Percentiles rank a stretch among this genome's conserved stretches.
phyloP scores from a whole-genome alignment of 2,113 vertebrate genomes.

The Amblyopsis rosae region DNA sequence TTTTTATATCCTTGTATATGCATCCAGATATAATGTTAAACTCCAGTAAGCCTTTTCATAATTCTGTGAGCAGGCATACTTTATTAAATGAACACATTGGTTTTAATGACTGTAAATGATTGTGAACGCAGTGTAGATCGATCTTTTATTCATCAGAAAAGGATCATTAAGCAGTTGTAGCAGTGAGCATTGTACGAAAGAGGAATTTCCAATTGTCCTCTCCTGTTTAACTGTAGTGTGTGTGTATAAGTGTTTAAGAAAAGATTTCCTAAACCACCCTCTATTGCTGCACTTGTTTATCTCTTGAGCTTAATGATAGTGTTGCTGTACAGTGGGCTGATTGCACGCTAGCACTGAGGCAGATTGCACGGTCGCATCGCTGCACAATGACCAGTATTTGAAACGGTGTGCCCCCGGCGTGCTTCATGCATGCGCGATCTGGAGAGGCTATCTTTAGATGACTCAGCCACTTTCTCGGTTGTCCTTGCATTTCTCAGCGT shows the following conservation, averaged over 20 bases:
- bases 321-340: conserved; percentile 52
- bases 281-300: conserved; percentile 63
- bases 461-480: conserved; percentile 64
- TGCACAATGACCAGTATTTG: conserved; percentile 64
- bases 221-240: conserved; percentile 14
- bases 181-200: neutral
- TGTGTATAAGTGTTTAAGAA: conserved; percentile 58
- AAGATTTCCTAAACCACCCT: conserved; percentile 64
- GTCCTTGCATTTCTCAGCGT: conserved; percentile 31
- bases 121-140: neutral
- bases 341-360: conserved; percentile 54
- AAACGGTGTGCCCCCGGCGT: conserved; percentile 51
- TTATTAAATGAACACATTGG: too few species aligned
- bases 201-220: neutral
- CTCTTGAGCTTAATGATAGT: conserved; percentile 67
- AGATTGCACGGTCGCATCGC: conserved; percentile 60
- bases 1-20: too few species aligned
- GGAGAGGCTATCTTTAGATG: conserved; percentile 63
- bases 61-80: too few species aligned
- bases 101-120: neutral
- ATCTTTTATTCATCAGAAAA: too few species aligned
- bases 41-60: too few species aligned
- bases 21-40: too few species aligned
- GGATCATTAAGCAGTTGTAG: neutral
- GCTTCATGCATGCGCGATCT: conserved; percentile 55